Conservation (phyloP, 1,140 invertebrate genomes). For the Manduca sexta region DNA sequence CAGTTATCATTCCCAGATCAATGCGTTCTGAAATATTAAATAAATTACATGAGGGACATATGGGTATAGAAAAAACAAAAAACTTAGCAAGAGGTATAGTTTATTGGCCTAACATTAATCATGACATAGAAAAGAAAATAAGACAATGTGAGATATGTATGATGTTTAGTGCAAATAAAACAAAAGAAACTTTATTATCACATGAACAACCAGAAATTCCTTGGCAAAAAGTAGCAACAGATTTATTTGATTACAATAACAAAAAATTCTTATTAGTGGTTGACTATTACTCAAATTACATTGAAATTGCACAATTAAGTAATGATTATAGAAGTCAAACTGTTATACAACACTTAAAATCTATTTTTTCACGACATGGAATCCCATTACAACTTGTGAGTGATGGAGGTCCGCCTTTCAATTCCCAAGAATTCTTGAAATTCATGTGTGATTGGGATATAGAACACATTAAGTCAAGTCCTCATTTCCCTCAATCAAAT, state of each 20-base stretch:
- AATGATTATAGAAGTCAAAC: constrained; percentile 7
- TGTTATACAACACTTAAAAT: constrained; percentile 16
- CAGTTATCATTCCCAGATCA: no score
- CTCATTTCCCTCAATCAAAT: constrained; percentile 17
- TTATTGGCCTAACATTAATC: no score
- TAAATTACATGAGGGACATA: no score
- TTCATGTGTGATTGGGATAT: constrained; percentile 19
- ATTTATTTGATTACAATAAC: constrained; percentile 22
- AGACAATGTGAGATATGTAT: no score
- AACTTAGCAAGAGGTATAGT: no score
- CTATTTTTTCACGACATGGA: constrained; percentile 21
- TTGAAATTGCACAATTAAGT: constrained; percentile 16
- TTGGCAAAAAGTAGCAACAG: constrained; percentile 25
- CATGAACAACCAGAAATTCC: constrained; percentile 17
- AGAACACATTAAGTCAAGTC: constrained; percentile 20
- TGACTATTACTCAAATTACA: constrained; percentile 25
- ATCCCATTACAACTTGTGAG: constrained; percentile 17
- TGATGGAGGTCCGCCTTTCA: constrained; percentile 21
- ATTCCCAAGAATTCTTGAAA: constrained; percentile 14
- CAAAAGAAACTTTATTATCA: constrained; percentile 1
- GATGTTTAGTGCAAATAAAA: not conserved
- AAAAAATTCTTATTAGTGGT: constrained; percentile 22
- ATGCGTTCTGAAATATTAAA: no score
- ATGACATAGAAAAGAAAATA: no score
- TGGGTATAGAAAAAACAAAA: no score